These are phyloP conservation scores for Clostera curtula DNA, from an alignment of 2,888 invertebrate genomes.

Conservation along the genomic window DNA sequence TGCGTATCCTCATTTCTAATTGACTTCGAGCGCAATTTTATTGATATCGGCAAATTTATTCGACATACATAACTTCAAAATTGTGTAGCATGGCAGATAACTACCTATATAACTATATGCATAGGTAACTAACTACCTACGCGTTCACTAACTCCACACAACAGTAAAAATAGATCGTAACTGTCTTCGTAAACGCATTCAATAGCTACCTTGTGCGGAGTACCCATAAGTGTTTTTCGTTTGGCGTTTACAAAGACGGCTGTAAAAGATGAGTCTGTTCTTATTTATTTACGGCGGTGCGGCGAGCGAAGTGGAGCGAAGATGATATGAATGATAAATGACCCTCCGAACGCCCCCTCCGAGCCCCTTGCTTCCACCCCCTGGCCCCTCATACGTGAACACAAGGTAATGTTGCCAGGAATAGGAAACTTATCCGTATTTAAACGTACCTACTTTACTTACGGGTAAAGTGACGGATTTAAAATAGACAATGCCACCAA, in stretches of 20 bases:
- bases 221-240: constrained; percentile 22
- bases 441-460: too few relatives aligned
- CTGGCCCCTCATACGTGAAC: constrained; percentile 67
- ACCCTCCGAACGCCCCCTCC: constrained; percentile 53
- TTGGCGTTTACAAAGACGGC: constrained; percentile 36
- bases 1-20: too few relatives aligned
- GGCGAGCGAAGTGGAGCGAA: constrained; percentile 76
- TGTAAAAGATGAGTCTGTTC: constrained; percentile 75
- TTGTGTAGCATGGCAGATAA: constrained; percentile 42
- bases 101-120: constrained; percentile 62
- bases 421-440: too few relatives aligned
- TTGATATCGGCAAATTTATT: too few relatives aligned
- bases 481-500: too few relatives aligned
- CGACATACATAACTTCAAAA: constrained; percentile 32
- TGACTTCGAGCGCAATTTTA: too few relatives aligned
- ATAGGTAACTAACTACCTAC: constrained; percentile 63
- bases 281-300: constrained; percentile 75
- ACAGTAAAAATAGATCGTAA: constrained; percentile 28
- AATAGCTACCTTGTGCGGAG: constrained; percentile 7
- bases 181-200: constrained; percentile 2
- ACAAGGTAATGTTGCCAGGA: too few relatives aligned
- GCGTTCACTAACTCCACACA: constrained; percentile 40
- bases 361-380: constrained; percentile 26
- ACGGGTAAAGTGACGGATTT: too few relatives aligned
- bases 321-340: constrained; percentile 76